Evolutionary conservation across 2,113 vertebrate genomes (phyloP).

Genomic region (Nothoprocta pentlandii): DNA sequence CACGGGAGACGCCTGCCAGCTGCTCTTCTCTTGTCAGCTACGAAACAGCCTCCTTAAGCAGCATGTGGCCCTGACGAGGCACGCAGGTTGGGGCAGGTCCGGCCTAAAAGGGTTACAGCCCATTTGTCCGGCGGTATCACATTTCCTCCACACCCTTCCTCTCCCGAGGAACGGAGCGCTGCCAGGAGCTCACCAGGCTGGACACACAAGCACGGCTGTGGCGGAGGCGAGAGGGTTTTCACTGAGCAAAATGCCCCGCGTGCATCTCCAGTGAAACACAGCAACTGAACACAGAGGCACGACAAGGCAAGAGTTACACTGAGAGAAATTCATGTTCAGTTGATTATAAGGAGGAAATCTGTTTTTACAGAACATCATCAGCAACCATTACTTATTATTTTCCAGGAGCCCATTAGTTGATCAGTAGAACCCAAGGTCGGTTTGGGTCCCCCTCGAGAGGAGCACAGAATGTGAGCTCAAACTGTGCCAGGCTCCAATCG

Average conservation of each 20-base stretch:
- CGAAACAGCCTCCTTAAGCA: slow-evolving; percentile 53
- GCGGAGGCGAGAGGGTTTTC: neutral
- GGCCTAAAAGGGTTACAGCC: slow-evolving; percentile 63
- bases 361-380: neutral
- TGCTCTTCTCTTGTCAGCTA: slow-evolving; percentile 52
- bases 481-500: neutral
- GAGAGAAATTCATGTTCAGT: neutral
- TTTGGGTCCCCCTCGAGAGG: rapidly evolving
- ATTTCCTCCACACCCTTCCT: slow-evolving; percentile 79
- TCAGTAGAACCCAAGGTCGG: neutral
- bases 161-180: slow-evolving; percentile 50
- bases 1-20: slow-evolving; percentile 18
- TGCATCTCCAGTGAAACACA: rapidly evolving
- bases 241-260: neutral
- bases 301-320: slow-evolving; percentile 21
- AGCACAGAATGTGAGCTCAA: neutral
- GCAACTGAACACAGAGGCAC: slow-evolving; percentile 1
- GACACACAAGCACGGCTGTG: neutral
- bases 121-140: slow-evolving; percentile 73
- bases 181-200: neutral
- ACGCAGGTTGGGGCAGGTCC: slow-evolving; percentile 46
- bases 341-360: neutral
- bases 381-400: neutral
- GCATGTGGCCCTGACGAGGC: slow-evolving; percentile 58
- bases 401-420: neutral